Evolutionary conservation across 2,113 vertebrate species (phyloP).

Genomic region (Equus przewalskii): DNA sequence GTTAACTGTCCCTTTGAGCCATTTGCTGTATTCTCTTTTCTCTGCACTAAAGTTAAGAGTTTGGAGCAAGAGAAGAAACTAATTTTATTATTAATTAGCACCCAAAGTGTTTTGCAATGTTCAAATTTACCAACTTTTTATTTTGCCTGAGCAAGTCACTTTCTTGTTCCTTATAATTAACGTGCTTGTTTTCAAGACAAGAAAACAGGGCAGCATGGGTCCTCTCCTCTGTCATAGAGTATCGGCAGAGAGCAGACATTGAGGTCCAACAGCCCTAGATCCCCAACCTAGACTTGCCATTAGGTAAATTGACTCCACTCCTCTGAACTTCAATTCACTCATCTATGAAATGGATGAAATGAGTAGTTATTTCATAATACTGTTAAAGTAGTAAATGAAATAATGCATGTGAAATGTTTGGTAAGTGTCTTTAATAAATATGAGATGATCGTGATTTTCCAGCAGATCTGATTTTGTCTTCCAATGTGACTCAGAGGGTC

Average conservation of each 20-base stretch:
- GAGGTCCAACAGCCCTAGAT: neutral
- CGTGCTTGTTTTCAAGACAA: neutral
- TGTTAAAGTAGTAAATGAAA: neutral
- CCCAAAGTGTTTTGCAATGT: neutral
- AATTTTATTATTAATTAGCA: neutral
- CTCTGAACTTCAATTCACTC: neutral
- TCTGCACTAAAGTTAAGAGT: neutral
- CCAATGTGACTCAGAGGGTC: neutral
- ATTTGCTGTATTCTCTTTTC: neutral
- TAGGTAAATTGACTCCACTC: neutral
- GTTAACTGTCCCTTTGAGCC: neutral
- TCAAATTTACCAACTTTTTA: neutral
- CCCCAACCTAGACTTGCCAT: neutral
- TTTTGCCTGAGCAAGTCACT: neutral
- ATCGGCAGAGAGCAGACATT: neutral
- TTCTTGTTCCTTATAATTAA: neutral
- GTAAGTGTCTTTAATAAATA: constrained; percentile 22
- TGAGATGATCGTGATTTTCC: neutral
- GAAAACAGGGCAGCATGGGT: neutral
- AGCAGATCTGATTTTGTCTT: constrained; percentile 13
- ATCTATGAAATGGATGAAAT: neutral
- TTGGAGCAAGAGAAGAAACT: neutral
- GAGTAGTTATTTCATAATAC: neutral
- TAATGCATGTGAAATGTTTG: neutral
- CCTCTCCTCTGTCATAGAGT: neutral